Evolutionary conservation across 2,888 invertebrate species (phyloP).

Genomic region (Laothoe populi): DNA sequence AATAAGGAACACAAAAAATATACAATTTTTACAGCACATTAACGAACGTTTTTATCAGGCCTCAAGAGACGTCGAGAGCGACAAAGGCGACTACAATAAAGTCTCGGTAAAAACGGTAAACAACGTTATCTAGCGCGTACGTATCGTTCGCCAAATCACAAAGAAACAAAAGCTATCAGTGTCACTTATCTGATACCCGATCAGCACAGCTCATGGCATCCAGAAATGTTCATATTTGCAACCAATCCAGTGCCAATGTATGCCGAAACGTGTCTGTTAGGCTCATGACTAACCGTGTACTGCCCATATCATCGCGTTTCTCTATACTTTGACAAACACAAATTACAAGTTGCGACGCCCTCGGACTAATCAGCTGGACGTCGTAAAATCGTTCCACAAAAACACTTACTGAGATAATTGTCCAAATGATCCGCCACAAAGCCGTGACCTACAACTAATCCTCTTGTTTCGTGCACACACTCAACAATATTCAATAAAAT

Average conservation of each 20-base stretch:
- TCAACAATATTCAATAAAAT: slow-evolving; percentile 78
- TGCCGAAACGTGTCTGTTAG: slow-evolving; percentile 67
- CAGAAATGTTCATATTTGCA: slow-evolving; percentile 50
- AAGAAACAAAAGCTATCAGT: slow-evolving; percentile 72
- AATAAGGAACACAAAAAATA: slow-evolving; percentile 38
- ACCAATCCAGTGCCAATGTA: slow-evolving; percentile 57
- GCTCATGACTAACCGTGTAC: slow-evolving; percentile 79
- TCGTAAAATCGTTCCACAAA: slow-evolving; percentile 56
- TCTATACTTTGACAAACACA: slow-evolving; percentile 60
- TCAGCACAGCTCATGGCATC: slow-evolving; percentile 59
- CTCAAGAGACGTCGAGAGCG: slow-evolving; percentile 46
- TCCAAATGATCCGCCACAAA: slow-evolving; percentile 33
- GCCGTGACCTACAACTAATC: slow-evolving; percentile 46
- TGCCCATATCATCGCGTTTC: slow-evolving; percentile 69
- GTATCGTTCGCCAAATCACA: slow-evolving; percentile 72
- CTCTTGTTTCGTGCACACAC: slow-evolving; percentile 57
- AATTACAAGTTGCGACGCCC: slow-evolving; percentile 67
- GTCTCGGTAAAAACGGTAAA: slow-evolving; percentile 61
- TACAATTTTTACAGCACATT: slow-evolving; percentile 31
- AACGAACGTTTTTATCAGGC: slow-evolving; percentile 39
- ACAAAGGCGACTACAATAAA: slow-evolving; percentile 56
- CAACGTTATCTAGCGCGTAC: slow-evolving; percentile 69
- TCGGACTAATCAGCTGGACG: slow-evolving; percentile 77
- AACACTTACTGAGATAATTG: slow-evolving; percentile 40
- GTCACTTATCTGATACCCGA: slow-evolving; percentile 65